Evolutionary conservation across 1,140 invertebrate species (phyloP), one percentile per base, ranked within the genome.

Genomic region (Drosophila ambigua): DNA sequence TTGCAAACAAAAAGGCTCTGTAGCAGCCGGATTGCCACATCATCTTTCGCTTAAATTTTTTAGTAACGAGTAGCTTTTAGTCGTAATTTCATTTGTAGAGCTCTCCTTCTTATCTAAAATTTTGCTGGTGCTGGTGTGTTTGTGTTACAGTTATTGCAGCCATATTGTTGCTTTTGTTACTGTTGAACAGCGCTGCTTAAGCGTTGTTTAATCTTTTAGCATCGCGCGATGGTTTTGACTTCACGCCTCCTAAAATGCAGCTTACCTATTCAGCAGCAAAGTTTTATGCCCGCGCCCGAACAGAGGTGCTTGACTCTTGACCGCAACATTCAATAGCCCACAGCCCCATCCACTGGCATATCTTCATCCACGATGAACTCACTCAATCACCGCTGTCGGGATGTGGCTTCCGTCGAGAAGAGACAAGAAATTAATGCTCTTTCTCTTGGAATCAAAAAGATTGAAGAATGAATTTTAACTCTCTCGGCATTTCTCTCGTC

Each of bases 291-390:
- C 8, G 13, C 8, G 5, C 16, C 43, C 23, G 26, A 26, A 44
- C n/a, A 13, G 53, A 68, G 81, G 81, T 85, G 77, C 77, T 81
- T 84, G 81, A 84, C 81, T 81, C 77, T 84, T 81, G 64, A 57
- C 73, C 72, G 51, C 57, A 65, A 55, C 44, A 63, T 39, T 39
- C 35, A 39, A 48, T 53, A 46, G 74, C 48, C 24, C 48, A 23
- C 28, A 48, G 31, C 50, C 58, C 74, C 60, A 60, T 39, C 53
- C 60, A 45, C 43, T 41, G 23, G 43, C 60, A 62, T 64, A 69
- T 48, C 43, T 59, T 48, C 62, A 23, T 60, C 54, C 26, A 23
- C 13, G 45, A n/a, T 53, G 48, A 66, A 66, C 61, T 65, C 53
- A 53, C 62, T 66, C 49, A 53, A 53, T 67, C 63, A 63, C 61